phyloP scores from a whole-genome alignment of 2,797 vertebrate species.

The Aphelocoma californica region DNA sequence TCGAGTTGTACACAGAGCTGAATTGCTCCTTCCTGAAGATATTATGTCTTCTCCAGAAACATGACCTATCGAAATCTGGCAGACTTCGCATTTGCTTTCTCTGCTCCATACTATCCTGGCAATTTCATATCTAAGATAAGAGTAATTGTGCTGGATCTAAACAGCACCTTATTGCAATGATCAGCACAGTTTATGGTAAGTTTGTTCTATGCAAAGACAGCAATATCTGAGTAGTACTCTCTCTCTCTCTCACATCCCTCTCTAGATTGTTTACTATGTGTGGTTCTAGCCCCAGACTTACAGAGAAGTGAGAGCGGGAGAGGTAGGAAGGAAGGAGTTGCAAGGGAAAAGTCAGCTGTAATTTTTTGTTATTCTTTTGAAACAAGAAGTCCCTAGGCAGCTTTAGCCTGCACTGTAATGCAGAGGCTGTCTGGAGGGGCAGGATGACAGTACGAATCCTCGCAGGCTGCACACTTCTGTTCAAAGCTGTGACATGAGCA shows the following conservation, averaged over 20 bases:
- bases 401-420: not conserved
- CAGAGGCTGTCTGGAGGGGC: conserved; percentile 8
- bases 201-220: not conserved
- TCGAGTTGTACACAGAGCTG: not conserved
- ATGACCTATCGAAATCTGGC: not conserved
- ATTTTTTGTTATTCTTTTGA: not conserved
- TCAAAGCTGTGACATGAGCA: conserved; percentile 19
- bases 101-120: not conserved
- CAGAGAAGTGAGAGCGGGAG: not conserved
- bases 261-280: not conserved
- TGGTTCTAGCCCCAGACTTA: not conserved
- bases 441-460: not conserved
- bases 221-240: not conserved
- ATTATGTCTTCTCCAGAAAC: not conserved
- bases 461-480: not conserved
- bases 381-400: not conserved
- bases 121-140: not conserved
- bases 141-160: not conserved
- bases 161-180: not conserved
- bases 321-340: not conserved
- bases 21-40: not conserved
- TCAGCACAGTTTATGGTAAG: not conserved
- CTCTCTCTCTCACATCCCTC: not conserved
- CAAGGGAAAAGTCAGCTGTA: not conserved
- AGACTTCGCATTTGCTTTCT: not conserved